phyloP scores from a whole-genome alignment of 2,797 vertebrate genomes.

The Pangasius krempfi region DNA sequence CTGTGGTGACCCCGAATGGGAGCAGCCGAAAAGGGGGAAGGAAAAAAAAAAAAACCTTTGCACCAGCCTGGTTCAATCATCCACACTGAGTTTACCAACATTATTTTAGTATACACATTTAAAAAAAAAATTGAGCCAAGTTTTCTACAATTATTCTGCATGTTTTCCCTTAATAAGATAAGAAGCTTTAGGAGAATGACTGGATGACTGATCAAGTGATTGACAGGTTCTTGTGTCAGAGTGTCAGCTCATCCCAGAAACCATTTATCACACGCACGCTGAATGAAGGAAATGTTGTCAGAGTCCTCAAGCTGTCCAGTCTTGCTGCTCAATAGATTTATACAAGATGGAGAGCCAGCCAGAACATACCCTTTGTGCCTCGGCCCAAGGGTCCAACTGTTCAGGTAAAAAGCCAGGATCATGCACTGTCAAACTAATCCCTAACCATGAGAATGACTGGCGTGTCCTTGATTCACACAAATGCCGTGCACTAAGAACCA shows the following conservation, averaged over 20 bases:
- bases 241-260: constrained; percentile 17
- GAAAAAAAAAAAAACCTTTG: not conserved
- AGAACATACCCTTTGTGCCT: not conserved
- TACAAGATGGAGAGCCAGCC: constrained; percentile 14
- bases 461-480: not conserved
- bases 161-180: not conserved
- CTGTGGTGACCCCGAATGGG: no score
- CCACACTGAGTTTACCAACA: not conserved
- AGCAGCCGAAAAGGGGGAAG: no score
- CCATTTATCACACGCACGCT: not conserved
- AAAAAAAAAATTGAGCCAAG: not conserved
- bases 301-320: not conserved
- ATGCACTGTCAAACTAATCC: not conserved
- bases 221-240: constrained; percentile 6
- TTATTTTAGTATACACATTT: not conserved
- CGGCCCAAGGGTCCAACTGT: constrained; percentile 11
- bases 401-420: not conserved
- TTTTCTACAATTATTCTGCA: not conserved
- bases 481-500: not conserved
- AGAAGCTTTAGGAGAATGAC: constrained; percentile 2
- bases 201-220: constrained; percentile 12
- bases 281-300: not conserved
- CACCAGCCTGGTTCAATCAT: not conserved
- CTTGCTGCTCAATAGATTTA: constrained; percentile 26
- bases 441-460: not conserved